Percentiles rank a stretch among this genome's conserved stretches.
Conservation (phyloP, 2,113 vertebrate genomes). For the Mormyrus lacerda region DNA sequence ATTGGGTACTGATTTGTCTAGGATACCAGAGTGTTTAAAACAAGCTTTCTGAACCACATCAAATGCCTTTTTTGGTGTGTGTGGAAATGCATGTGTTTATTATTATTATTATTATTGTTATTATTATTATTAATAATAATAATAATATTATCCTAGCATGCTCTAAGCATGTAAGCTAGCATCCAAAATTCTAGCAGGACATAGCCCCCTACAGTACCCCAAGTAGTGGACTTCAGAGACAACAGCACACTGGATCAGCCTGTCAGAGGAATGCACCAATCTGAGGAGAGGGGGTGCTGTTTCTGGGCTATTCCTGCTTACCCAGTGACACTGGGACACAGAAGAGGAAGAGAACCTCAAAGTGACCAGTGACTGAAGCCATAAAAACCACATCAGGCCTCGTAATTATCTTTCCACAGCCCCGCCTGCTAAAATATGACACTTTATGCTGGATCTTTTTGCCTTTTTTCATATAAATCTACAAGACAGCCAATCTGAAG, state of each 20-base stretch:
- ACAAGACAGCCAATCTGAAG: neutral
- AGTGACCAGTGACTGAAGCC: no score
- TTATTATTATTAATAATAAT: no score
- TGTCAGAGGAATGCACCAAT: neutral
- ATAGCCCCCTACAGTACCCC: neutral
- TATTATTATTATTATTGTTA: no score
- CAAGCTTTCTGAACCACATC: neutral
- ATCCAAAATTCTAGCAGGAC: neutral
- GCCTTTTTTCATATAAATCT: neutral
- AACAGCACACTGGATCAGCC: neutral
- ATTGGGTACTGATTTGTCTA: neutral
- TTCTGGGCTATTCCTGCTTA: neutral
- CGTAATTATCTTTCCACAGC: neutral
- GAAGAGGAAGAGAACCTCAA: neutral
- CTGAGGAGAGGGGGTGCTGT: neutral
- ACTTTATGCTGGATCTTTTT: neutral
- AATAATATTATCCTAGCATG: neutral
- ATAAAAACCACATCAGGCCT: neutral
- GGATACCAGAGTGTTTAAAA: neutral
- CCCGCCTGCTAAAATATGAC: neutral
- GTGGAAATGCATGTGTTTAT: neutral
- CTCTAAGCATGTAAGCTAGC: neutral
- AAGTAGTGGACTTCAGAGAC: neutral
- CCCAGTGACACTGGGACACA: neutral
- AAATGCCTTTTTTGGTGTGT: neutral